Conservation (phyloP, 1,140 invertebrate genomes). For the Megalopta genalis region DNA sequence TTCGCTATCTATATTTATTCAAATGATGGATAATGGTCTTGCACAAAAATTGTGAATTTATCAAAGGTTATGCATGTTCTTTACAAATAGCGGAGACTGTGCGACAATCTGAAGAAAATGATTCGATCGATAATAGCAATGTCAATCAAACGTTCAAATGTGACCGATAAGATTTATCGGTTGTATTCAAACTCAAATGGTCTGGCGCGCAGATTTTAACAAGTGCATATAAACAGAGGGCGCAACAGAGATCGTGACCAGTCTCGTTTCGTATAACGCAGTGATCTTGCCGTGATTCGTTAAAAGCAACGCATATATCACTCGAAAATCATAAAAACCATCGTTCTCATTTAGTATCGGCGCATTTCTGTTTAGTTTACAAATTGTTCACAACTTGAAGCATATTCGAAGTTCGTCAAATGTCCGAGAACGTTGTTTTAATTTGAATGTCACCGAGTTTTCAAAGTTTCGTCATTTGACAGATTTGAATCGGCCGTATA, state of each 20-base stretch:
- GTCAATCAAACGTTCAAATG: not conserved
- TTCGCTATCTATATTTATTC: not conserved
- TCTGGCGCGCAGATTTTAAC: not conserved
- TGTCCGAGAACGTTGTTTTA: too few species aligned
- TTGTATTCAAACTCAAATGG: not conserved
- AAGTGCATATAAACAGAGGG: constrained; percentile 1
- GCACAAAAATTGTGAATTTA: too few species aligned
- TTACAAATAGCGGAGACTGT: too few species aligned
- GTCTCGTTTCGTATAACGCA: not conserved
- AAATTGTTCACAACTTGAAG: too few species aligned
- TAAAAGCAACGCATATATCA: not conserved
- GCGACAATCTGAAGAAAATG: not conserved
- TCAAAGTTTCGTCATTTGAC: not conserved
- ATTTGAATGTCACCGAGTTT: not conserved
- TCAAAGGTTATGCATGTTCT: not conserved
- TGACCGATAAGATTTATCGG: constrained; percentile 1
- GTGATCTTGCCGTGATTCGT: not conserved
- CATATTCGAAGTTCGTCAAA: too few species aligned
- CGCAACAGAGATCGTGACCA: not conserved
- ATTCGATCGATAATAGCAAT: not conserved
- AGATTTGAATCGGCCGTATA: not conserved
- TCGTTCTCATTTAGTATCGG: not conserved
- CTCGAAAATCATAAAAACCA: not conserved
- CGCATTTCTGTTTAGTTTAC: not conserved
- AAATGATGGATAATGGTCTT: too few species aligned